Evolutionary conservation across 1,140 invertebrate species (phyloP).

Genomic region (Cheumatopsyche charites): DNA sequence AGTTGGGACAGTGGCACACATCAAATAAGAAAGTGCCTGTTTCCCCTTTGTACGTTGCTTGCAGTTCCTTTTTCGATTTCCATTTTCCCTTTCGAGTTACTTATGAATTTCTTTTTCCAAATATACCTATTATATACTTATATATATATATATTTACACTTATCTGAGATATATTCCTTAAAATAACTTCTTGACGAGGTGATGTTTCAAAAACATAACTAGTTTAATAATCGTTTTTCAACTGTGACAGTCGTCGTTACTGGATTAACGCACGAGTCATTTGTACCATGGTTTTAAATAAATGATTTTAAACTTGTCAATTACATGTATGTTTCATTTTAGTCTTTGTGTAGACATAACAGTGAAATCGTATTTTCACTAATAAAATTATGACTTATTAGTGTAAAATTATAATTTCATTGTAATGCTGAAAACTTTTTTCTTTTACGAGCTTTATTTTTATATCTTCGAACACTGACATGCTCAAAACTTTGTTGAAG

Average conservation of each 20-base stretch:
- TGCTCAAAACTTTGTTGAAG: too few relatives aligned
- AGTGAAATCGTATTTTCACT: too few relatives aligned
- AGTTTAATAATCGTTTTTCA: conserved; percentile 12
- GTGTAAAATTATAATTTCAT: too few relatives aligned
- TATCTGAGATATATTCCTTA: conserved; percentile 1
- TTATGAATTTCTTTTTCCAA: not conserved
- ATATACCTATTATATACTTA: too few relatives aligned
- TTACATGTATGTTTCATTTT: conserved; percentile 10
- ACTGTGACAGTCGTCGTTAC: not conserved
- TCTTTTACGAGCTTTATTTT: too few relatives aligned
- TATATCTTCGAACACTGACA: too few relatives aligned
- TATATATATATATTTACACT: not conserved
- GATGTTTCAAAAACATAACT: conserved; percentile 21
- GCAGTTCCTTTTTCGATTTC: not conserved
- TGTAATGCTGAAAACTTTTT: too few relatives aligned
- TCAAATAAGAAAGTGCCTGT: too few relatives aligned
- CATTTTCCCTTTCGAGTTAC: not conserved
- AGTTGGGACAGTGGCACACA: too few relatives aligned
- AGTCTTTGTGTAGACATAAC: too few relatives aligned
- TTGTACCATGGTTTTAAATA: conserved; percentile 15
- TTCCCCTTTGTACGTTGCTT: too few relatives aligned
- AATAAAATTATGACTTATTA: too few relatives aligned
- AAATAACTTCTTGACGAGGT: not conserved
- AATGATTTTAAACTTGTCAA: conserved; percentile 24
- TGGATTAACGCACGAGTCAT: not conserved